A percentile compares a stretch with the other conserved stretches of the same genome.
phyloP scores from a whole-genome alignment of 2,888 invertebrate genomes.

The Clistopyga incitator region DNA sequence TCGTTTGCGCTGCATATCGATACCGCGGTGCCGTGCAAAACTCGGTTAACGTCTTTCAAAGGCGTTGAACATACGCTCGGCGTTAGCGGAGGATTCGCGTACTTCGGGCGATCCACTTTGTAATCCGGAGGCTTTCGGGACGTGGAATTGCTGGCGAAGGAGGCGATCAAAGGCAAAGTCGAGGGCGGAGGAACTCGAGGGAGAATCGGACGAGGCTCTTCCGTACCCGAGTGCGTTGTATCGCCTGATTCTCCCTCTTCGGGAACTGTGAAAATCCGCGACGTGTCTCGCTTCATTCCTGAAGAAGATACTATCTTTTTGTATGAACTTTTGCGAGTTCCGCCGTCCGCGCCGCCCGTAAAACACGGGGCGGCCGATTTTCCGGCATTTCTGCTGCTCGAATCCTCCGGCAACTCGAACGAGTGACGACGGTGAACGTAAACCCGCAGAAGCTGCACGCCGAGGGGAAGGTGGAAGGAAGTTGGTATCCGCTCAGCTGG shows the following conservation, averaged over 20 bases:
- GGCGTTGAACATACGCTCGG: conserved; percentile 93
- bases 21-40: conserved; percentile 90
- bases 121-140: conserved; percentile 72
- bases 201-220: conserved; percentile 25
- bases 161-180: conserved; percentile 66
- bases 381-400: conserved; percentile 10
- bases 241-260: conserved; percentile 88
- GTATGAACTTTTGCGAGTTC: conserved; percentile 56
- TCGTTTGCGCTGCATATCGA: conserved; percentile 90
- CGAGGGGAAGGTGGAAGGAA: conserved; percentile 91
- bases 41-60: conserved; percentile 89
- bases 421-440: conserved; percentile 89
- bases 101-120: conserved; percentile 73
- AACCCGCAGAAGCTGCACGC: conserved; percentile 92
- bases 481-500: conserved; percentile 89
- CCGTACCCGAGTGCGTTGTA: conserved; percentile 32
- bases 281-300: conserved; percentile 91
- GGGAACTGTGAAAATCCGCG: conserved; percentile 92
- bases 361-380: conserved; percentile 64
- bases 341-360: conserved; percentile 18
- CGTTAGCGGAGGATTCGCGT: conserved; percentile 88
- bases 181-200: conserved; percentile 60
- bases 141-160: conserved; percentile 68
- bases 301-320: conserved; percentile 81
- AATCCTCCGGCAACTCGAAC: conserved; percentile 59